Evolutionary conservation across 2,113 vertebrate species (phyloP), one percentile per base, ranked within the genome.

Genomic region (Scomber japonicus): DNA sequence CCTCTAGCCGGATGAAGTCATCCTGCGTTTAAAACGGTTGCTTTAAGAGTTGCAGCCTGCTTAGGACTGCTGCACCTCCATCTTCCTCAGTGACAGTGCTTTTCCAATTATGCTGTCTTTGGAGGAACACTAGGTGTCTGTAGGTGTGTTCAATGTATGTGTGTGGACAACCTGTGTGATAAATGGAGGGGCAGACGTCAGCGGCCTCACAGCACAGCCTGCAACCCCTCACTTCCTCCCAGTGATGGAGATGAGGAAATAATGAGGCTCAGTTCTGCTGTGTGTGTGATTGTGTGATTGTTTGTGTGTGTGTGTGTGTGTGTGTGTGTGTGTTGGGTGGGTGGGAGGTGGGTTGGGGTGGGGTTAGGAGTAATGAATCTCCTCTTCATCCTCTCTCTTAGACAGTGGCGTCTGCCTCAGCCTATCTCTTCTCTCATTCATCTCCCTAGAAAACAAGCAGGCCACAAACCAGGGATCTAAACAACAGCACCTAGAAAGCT

Each of bases 321-420:
- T 69, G 13, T 62, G 35, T 68, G 8, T 69, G 49, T 75, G 27
- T 51, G 53, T 51, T 49, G 12, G 24, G 9, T 40, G 35, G 35
- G 35, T 9, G 35, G 35, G 35, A 9, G 24, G 24, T 27, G 24
- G 16, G 45, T n/a, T 21, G 24, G 16, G 45, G 30, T 17, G 51
- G 79, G 72, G 46, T 66, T 56, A 77, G 83, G 60, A 71, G 83
- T 94, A 81, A 73, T 89, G 89, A 93, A 86, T 91, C 76, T 88
- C 82, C 91, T 78, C 71, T 93, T 72, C 67, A 89, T 93, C 80
- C 84, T 84, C 82, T 91, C 86, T 84, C 81, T 24, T 30, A 86
- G 90, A 93, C 89, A 81, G 82, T 78, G 76, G 87, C 66, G 1
- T 91, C 89, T 94, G 92, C 91, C 94, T 93, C 83, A 55, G 66